These are phyloP conservation scores for Genyomyrus donnyi DNA, from an alignment of 2,113 vertebrate species.

Conservation along the genomic window DNA sequence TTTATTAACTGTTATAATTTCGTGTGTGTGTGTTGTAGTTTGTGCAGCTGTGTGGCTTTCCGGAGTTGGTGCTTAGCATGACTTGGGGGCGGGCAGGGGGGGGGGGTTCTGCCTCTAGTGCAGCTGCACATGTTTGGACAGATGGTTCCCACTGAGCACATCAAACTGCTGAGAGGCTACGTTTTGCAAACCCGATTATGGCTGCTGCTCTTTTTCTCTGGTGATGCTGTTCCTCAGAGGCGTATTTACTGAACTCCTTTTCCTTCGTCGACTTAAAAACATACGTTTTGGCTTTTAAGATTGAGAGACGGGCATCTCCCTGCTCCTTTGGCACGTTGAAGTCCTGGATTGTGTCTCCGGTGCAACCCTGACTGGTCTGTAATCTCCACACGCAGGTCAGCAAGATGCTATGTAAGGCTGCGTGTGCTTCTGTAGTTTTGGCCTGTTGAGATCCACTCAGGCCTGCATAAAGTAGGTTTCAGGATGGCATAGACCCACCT, in stretches of 20 bases:
- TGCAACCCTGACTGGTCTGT: neutral
- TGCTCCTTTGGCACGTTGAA: neutral
- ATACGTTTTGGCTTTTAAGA: neutral
- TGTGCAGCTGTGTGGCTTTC: neutral
- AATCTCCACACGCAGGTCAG: neutral
- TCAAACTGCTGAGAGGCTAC: neutral
- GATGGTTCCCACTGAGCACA: neutral
- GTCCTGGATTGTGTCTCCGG: neutral
- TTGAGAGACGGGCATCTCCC: neutral
- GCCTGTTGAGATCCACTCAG: neutral
- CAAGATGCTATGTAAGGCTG: neutral
- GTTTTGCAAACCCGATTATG: neutral
- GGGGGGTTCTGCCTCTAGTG: neutral
- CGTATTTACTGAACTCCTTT: neutral
- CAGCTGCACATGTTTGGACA: neutral
- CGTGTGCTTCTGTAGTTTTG: neutral
- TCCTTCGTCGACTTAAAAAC: neutral
- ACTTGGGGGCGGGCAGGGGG: neutral
- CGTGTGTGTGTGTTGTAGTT: neutral
- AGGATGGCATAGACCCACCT: neutral
- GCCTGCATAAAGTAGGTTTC: neutral
- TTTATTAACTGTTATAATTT: neutral
- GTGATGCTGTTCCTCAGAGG: neutral
- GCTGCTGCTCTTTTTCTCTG: neutral
- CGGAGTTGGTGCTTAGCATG: neutral